Base-by-base conservation (phyloP, 2,888 invertebrate species). In the Scaptomyza polygonia region DNA sequence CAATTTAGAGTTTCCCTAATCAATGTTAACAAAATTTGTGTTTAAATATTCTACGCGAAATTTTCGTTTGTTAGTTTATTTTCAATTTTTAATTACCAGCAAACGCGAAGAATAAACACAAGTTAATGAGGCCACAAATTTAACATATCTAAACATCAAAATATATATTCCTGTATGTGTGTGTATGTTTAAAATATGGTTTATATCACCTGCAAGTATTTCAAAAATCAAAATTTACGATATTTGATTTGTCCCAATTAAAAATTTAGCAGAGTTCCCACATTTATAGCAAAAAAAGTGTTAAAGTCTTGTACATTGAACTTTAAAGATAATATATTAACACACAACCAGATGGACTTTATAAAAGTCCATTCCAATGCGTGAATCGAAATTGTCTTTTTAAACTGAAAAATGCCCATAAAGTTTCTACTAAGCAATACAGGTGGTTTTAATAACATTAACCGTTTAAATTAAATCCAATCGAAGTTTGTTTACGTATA, bases 41-140 rank as follows among this genome's bases (percentile, higher is more conserved):
- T 44, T 42, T 3, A 69, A 66, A 54, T 45, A 56, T 49, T 44
- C 8, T 8, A 45, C 16, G 29, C 29, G 8, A 21, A 40, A 29
- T 30, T 21, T 42, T 44, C 29, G 34, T 12, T 53, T 61, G 48
- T 62, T 78, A 42, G 67, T 67, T 75, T 75, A 56, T 30, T 65
- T 56, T 42, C 49, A 12, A 48, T 53, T 34, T 62, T 52, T 43
- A 52, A 70, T 66, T 66, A 62, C 47, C 53, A 54, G 40, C 54
- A 32, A 36, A 6, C 12, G 21, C 36, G 68, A 75, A 79, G 72
- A 72, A 66, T 44, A 55, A 62, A 44, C 69, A 79, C 47, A 67
- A 79, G 67, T 29, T 32, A 36, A 32, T 27, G 42, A 39, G 42
- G 18, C 27, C 2, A 14, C 27, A 29, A 5, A 40, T 14, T 12